phyloP scores from a whole-genome alignment of 2,113 vertebrate genomes.

The Sturnira hondurensis region DNA sequence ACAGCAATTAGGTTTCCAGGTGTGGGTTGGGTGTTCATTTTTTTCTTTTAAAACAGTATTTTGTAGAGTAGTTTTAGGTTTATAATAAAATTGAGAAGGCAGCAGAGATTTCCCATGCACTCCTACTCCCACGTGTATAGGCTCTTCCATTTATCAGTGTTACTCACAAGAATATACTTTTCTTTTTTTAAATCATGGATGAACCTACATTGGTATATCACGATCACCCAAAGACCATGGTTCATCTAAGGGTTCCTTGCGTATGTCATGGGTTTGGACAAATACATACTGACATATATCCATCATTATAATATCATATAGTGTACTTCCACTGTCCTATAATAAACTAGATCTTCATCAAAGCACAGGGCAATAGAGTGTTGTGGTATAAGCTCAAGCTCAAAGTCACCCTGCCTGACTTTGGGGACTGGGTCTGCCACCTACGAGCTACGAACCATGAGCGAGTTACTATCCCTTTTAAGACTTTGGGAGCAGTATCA shows the following conservation, averaged over 20 bases:
- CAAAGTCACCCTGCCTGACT: neutral
- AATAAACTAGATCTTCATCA: neutral
- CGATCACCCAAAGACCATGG: neutral
- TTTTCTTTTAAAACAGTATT: neutral
- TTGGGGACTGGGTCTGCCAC: neutral
- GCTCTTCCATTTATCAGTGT: neutral
- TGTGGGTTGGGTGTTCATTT: neutral
- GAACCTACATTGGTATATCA: neutral
- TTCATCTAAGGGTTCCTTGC: neutral
- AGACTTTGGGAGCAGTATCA: neutral
- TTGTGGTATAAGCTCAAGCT: neutral
- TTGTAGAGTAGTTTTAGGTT: neutral
- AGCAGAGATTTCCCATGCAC: neutral
- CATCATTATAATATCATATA: neutral
- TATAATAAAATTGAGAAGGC: neutral
- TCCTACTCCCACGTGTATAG: neutral
- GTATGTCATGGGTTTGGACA: neutral
- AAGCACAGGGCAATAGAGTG: neutral
- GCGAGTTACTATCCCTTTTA: neutral
- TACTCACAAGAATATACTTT: neutral
- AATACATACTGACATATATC: neutral
- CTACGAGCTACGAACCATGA: neutral
- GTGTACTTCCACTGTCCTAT: neutral
- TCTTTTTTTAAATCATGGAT: neutral
- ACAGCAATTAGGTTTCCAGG: neutral